Percentiles rank a stretch among this genome's conserved stretches.
These are phyloP conservation scores for Ctenodactylus gundi DNA, from an alignment of 2,113 vertebrate species.

Conservation along the genomic window DNA sequence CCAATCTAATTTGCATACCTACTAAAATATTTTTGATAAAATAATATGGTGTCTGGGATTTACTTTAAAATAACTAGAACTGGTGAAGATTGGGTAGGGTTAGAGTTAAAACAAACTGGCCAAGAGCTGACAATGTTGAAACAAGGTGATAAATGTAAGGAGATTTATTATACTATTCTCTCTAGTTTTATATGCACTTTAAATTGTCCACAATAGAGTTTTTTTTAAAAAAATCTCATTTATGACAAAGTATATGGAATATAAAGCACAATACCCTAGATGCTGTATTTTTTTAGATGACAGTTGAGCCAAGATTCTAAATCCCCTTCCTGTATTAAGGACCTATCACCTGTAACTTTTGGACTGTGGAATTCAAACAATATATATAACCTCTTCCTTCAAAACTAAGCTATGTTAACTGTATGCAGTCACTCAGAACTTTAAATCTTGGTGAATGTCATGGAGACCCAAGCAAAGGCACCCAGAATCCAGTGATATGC, in stretches of 20 bases:
- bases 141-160: background rate
- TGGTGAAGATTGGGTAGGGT: background rate
- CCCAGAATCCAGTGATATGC: background rate
- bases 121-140: background rate
- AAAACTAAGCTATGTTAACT: background rate
- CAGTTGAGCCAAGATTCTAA: background rate
- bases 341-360: background rate
- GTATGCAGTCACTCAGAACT: background rate
- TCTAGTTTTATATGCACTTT: background rate
- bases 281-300: background rate
- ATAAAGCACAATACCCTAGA: background rate
- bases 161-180: background rate
- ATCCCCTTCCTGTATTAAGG: background rate
- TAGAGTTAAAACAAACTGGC: constrained; percentile 14
- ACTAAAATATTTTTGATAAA: background rate
- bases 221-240: background rate
- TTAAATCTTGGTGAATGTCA: background rate
- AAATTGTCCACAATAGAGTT: background rate
- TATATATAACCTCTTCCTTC: background rate
- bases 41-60: background rate
- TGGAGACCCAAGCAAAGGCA: background rate
- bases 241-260: background rate
- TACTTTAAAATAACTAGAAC: background rate
- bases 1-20: background rate
- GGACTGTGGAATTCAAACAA: background rate